Evolutionary conservation across 2,888 invertebrate genomes (phyloP).

Genomic region (Tortricodes alternella): DNA sequence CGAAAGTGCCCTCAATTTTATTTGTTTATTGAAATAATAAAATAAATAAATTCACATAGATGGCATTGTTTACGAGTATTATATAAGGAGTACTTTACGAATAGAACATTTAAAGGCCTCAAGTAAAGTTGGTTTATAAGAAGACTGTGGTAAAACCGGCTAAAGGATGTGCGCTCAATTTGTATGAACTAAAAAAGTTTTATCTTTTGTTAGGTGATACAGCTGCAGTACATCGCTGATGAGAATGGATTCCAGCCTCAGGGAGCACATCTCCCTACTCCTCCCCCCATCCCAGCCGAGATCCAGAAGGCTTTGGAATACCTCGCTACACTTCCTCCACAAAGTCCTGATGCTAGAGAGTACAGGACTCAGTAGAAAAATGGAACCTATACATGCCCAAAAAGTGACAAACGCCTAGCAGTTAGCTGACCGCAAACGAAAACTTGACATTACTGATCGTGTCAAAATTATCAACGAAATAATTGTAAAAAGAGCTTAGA

Average conservation of each 20-base stretch:
- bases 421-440: not conserved
- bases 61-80: not conserved
- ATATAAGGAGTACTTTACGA: not conserved
- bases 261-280: conserved; percentile 84
- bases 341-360: conserved; percentile 50
- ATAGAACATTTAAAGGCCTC: too few species aligned
- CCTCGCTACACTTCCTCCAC: conserved; percentile 84
- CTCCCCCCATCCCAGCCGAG: conserved; percentile 87
- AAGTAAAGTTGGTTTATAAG: too few species aligned
- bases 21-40: too few species aligned
- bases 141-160: too few species aligned
- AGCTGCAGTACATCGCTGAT: conserved; percentile 86
- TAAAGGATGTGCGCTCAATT: too few species aligned
- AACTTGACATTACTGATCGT: not conserved
- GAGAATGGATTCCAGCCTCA: conserved; percentile 88
- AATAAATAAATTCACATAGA: not conserved
- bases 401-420: not conserved
- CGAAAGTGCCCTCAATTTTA: not conserved
- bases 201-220: conserved; percentile 69
- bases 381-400: not conserved
- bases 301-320: conserved; percentile 86
- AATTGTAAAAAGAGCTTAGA: conserved; percentile 1
- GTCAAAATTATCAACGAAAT: not conserved
- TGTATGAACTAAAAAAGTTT: not conserved
- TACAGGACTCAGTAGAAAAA: conserved; percentile 41